Evolutionary conservation across 2,113 vertebrate genomes (phyloP).

Genomic region (Strix uralensis): DNA sequence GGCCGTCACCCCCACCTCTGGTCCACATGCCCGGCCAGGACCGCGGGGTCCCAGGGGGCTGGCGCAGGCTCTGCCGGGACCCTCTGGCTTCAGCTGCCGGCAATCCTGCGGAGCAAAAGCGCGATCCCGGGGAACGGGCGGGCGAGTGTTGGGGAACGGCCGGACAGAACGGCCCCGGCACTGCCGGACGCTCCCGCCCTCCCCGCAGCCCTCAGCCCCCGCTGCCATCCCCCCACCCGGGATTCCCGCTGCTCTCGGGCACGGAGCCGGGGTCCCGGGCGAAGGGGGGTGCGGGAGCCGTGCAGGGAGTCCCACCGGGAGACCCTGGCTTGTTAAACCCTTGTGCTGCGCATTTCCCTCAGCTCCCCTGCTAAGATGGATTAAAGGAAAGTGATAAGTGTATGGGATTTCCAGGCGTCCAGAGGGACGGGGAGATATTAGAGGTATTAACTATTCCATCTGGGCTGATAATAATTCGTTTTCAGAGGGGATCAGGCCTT

Average conservation of each 20-base stretch:
- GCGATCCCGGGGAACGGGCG: background rate
- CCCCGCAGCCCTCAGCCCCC: rapidly evolving
- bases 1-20: background rate
- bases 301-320: background rate
- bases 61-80: background rate
- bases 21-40: rapidly evolving
- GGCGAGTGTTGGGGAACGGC: rapidly evolving
- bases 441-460: slow-evolving; percentile 53
- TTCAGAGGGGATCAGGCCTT: background rate
- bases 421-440: slow-evolving; percentile 31
- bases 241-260: rapidly evolving
- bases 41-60: background rate
- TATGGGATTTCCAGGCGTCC: slow-evolving; percentile 31
- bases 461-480: background rate
- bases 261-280: rapidly evolving
- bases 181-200: background rate
- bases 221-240: rapidly evolving
- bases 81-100: background rate
- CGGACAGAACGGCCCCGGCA: background rate
- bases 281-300: rapidly evolving
- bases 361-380: slow-evolving; percentile 10
- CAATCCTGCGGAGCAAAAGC: background rate
- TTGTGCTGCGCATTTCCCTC: background rate
- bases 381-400: slow-evolving; percentile 40
- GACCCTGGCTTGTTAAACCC: background rate